These are phyloP conservation scores for Poicephalus meyeri DNA, from an alignment of 2,113 vertebrate species.

Conservation along the genomic window DNA sequence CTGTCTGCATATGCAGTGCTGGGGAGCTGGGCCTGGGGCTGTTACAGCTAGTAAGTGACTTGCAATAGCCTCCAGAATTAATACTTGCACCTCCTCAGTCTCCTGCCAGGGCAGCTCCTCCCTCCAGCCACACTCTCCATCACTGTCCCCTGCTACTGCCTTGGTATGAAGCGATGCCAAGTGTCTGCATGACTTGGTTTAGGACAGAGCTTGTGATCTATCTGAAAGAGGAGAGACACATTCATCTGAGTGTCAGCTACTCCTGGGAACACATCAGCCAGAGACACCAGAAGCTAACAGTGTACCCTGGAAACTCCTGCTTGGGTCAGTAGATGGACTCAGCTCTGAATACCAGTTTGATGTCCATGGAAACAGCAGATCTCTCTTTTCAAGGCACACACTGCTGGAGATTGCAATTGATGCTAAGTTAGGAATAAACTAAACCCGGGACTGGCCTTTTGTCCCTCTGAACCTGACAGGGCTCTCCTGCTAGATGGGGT, in stretches of 20 bases:
- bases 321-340: neutral
- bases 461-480: neutral
- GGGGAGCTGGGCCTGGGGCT: neutral
- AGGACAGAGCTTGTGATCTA: neutral
- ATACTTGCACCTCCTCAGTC: neutral
- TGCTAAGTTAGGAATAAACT: neutral
- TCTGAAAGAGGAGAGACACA: neutral
- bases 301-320: neutral
- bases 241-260: neutral
- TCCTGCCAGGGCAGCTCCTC: neutral
- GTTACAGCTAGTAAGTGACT: neutral
- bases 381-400: neutral
- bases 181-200: neutral
- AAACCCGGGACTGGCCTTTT: neutral
- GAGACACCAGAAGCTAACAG: neutral
- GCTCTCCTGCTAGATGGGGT: neutral
- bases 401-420: neutral
- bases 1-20: fast-evolving
- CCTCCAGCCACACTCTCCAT: neutral
- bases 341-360: neutral
- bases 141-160: neutral
- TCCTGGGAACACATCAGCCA: neutral
- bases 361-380: neutral
- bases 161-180: neutral
- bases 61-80: neutral